Percentiles rank a stretch among this genome's conserved stretches.
These are phyloP conservation scores for Eudemis profundana DNA, from an alignment of 2,888 invertebrate genomes.

Conservation along the genomic window DNA sequence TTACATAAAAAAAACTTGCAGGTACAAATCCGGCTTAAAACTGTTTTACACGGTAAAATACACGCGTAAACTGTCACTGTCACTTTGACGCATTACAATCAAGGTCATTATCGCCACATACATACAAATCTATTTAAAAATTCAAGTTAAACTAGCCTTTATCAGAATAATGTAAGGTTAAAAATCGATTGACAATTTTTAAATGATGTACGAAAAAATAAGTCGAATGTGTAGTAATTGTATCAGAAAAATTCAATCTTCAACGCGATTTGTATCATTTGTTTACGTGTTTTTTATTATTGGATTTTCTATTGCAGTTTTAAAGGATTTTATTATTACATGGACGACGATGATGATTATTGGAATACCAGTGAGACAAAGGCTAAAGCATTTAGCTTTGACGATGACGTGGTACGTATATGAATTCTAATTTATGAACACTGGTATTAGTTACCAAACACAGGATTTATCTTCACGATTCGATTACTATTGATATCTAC, in stretches of 20 bases:
- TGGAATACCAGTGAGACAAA: conserved; percentile 91
- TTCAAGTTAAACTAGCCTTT: background rate
- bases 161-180: too few relatives aligned
- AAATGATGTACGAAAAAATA: too few relatives aligned
- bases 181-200: too few relatives aligned
- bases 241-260: too few relatives aligned
- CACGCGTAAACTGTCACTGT: conserved; percentile 7
- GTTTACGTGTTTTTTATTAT: conserved; percentile 7
- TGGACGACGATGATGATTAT: conserved; percentile 88
- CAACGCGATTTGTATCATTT: background rate
- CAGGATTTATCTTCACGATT: too few relatives aligned
- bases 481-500: too few relatives aligned
- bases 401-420: conserved; percentile 88
- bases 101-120: background rate
- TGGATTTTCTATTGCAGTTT: background rate
- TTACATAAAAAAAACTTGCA: too few relatives aligned
- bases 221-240: too few relatives aligned
- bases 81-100: background rate
- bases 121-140: background rate
- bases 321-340: conserved; percentile 36
- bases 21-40: background rate
- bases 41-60: background rate
- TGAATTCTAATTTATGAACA: background rate
- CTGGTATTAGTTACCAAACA: too few relatives aligned
- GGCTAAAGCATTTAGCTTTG: conserved; percentile 90